Evolutionary conservation across 2,113 vertebrate species (phyloP), one percentile per base, ranked within the genome.

Genomic region (Channa argus): DNA sequence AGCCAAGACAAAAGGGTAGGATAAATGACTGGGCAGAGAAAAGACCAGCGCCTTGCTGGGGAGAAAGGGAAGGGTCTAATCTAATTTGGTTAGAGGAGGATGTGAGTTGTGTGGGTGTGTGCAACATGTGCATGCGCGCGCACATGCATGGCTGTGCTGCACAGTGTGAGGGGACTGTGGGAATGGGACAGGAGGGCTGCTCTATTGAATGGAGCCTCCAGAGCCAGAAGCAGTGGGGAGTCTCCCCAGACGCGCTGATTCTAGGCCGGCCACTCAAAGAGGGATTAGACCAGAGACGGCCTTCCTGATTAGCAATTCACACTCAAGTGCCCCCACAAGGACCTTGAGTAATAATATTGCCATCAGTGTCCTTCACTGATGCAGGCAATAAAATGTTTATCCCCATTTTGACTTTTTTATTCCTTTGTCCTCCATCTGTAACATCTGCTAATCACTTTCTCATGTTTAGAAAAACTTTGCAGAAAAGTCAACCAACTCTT

Each of bases 161-260:
- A 94, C 95, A 96, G 91, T 91, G 88, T 85, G 91, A 89, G 80
- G 88, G 95, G 95, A 98, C 96, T 99, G 98, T 98, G 97, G 97
- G 98, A 99, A 99, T 95, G 95, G 95, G 94, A 94, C 94, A 92
- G 95, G 92, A 95, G 94, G 94, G 93, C 92, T 90, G 94, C 83
- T 85, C 91, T 85, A 88, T 89, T 98, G 96, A 98, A 98, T 97
- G 94, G 95, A 91, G 91, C 90, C 95, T 95, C 95, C 94, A 93
- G 94, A 95, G 96, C 96, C 96, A 96, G 95, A 93, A 97, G 91
- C 97, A 97, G 98, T 97, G 94, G 97, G 98, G 97, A 95, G 97
- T 96, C 97, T 95, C 90, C 95, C 94, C 90, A 94, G 93, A 95
- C 93, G 93, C 93, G 90, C 94, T 94, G 95, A 96, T 96, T 95